phyloP scores from a whole-genome alignment of 2,797 vertebrate genomes.

The Chaetodon trifasciatus region DNA sequence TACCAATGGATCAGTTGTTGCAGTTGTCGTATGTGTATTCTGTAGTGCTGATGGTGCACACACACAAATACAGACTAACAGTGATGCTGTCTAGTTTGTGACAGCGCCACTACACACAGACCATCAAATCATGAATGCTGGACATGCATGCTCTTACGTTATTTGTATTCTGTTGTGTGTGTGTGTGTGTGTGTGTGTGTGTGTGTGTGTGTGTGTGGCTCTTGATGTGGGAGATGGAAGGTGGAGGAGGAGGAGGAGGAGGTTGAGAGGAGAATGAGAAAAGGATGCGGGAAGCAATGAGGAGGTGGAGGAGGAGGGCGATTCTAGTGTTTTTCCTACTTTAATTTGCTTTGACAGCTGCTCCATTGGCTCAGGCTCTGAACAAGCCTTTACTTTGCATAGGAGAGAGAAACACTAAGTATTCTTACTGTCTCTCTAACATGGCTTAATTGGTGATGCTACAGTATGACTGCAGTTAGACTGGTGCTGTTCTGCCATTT shows the following conservation, averaged over 20 bases:
- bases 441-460: slow-evolving; percentile 36
- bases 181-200: neutral
- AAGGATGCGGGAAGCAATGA: slow-evolving; percentile 12
- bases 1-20: slow-evolving; percentile 21
- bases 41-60: slow-evolving; percentile 8
- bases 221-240: neutral
- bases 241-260: slow-evolving; percentile 24
- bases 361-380: slow-evolving; percentile 51
- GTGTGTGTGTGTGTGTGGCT: too few species aligned
- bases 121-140: slow-evolving; percentile 7
- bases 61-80: slow-evolving; percentile 14
- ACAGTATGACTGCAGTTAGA: slow-evolving; percentile 6
- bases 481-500: neutral
- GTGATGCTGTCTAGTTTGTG: slow-evolving; percentile 11
- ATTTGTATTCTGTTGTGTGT: slow-evolving; percentile 13
- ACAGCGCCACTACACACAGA: neutral
- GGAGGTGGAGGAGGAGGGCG: slow-evolving; percentile 12
- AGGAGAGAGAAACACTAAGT: slow-evolving; percentile 9
- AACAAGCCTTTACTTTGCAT: slow-evolving; percentile 24
- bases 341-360: slow-evolving; percentile 71
- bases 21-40: slow-evolving; percentile 13
- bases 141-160: slow-evolving; percentile 11
- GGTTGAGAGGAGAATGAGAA: slow-evolving; percentile 8
- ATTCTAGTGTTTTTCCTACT: slow-evolving; percentile 53
- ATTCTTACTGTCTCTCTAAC: slow-evolving; percentile 29